Percentiles rank a stretch among this genome's conserved stretches.
phyloP scores from a whole-genome alignment of 2,888 invertebrate species.

The Phortica okadai region DNA sequence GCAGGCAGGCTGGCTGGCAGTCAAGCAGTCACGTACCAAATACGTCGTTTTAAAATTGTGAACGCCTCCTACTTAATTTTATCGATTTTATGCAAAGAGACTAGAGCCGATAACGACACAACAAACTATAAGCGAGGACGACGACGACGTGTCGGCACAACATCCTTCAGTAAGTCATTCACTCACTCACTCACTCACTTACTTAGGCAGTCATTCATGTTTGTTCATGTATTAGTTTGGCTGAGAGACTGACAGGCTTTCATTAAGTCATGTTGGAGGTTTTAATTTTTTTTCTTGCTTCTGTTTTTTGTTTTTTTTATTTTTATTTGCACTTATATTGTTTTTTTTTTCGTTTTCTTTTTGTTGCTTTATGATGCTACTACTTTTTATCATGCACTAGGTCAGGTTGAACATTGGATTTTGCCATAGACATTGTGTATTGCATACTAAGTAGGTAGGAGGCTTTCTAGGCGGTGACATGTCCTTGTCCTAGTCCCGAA shows the following conservation, averaged over 20 bases:
- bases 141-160: not conserved
- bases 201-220: slow-evolving; percentile 18
- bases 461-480: not conserved
- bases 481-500: slow-evolving; percentile 27
- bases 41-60: slow-evolving; percentile 1
- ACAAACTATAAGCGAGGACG: slow-evolving; percentile 7
- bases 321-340: not conserved
- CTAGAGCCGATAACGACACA: not conserved
- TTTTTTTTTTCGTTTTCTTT: not conserved
- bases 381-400: slow-evolving; percentile 11
- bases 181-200: slow-evolving; percentile 19
- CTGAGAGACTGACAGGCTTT: slow-evolving; percentile 19
- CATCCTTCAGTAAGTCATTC: slow-evolving; percentile 22
- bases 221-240: slow-evolving; percentile 19
- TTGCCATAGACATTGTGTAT: not conserved
- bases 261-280: not conserved
- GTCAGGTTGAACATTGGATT: slow-evolving; percentile 5
- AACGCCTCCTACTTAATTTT: slow-evolving; percentile 23
- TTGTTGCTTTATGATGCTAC: not conserved
- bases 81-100: slow-evolving; percentile 27
- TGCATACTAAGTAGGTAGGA: slow-evolving; percentile 13
- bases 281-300: not conserved
- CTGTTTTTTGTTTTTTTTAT: not conserved
- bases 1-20: not conserved
- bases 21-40: slow-evolving; percentile 2